Evolutionary conservation across 2,797 vertebrate genomes (phyloP).

Genomic region (Thaleichthys pacificus): DNA sequence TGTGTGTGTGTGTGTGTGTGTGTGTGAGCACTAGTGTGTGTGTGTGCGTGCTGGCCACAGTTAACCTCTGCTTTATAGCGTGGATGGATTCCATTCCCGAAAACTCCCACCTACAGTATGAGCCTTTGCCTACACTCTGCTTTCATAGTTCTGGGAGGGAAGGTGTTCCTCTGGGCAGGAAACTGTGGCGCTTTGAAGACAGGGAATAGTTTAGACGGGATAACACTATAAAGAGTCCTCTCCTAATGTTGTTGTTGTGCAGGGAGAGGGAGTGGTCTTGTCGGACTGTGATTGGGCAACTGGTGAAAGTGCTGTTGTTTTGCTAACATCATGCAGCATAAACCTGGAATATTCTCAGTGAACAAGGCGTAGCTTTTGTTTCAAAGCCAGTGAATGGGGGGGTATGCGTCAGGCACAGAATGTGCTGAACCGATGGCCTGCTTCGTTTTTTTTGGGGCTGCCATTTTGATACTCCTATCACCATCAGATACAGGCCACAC

Average conservation of each 20-base stretch:
- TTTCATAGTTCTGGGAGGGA: background rate
- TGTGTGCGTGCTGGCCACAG: conserved; percentile 33
- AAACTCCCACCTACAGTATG: background rate
- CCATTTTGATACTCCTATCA: background rate
- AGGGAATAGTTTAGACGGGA: background rate
- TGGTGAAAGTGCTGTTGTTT: conserved; percentile 34
- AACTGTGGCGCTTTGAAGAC: background rate
- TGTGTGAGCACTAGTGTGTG: conserved; percentile 17
- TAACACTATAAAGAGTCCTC: background rate
- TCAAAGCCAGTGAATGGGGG: conserved; percentile 19
- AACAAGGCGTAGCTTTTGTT: conserved; percentile 33
- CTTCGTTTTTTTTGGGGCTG: background rate
- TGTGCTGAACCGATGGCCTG: background rate
- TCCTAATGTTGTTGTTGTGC: conserved; percentile 26
- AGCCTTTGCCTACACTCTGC: background rate
- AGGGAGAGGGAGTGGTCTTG: conserved; percentile 22
- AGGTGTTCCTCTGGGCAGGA: background rate
- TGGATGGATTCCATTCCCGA: background rate
- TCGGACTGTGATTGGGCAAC: conserved; percentile 22
- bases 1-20: conserved; percentile 44
- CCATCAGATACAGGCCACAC: background rate
- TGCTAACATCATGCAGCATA: conserved; percentile 29
- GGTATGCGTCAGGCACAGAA: background rate
- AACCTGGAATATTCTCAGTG: conserved; percentile 46
- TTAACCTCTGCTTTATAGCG: conserved; percentile 33